Base-by-base conservation (phyloP, 2,888 invertebrate species). In the Drosophila nigricruria region DNA sequence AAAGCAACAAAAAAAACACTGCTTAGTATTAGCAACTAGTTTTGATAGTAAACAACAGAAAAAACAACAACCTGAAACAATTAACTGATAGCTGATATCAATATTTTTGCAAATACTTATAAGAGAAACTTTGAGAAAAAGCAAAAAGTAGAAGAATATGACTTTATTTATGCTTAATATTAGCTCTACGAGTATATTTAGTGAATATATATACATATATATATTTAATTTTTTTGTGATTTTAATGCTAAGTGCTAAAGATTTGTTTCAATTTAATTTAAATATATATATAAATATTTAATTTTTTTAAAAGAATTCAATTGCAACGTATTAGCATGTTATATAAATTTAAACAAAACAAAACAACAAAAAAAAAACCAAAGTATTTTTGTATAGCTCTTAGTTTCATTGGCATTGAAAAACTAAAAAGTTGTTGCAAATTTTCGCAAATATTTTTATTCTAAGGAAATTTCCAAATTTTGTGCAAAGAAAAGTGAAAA, bases 181-280 rank as follows among this genome's bases (percentile, higher is more conserved):
- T 69, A 75, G 64, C 52, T 57, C 54, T 63, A 61, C 2, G 16
- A 16, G 42, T 62, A 78, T 50, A 30, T 40, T 52, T 45, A 66
- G 38, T 57, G 38, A 53, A 59, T 52, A 52, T 64, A 38, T 43
- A 34, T 52, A 45, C 40, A 62, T 34, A 58, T 53, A 65, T 52
- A 68, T 85, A 69, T 74, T 79, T 74, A 88, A 76, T 78, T 84
- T 84, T 84, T 87, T 89, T 84, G 84, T 84, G 84, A 84, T 84
- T 87, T 84, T 84, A 84, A 70, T 74, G 71, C 62, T 81, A 87
- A 83, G 87, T 72, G 76, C 71, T 67, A 80, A 74, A 81, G 67
- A 67, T 62, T 63, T 75, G 70, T 75, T 75, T 75, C 70, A 54
- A 70, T 36, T 42, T 54, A 54, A 74, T 60, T 62, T 63, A 69